Percentiles rank a stretch among this genome's conserved stretches.
Evolutionary conservation across 2,797 vertebrate species (phyloP).

Genomic region (Cuniculus paca): DNA sequence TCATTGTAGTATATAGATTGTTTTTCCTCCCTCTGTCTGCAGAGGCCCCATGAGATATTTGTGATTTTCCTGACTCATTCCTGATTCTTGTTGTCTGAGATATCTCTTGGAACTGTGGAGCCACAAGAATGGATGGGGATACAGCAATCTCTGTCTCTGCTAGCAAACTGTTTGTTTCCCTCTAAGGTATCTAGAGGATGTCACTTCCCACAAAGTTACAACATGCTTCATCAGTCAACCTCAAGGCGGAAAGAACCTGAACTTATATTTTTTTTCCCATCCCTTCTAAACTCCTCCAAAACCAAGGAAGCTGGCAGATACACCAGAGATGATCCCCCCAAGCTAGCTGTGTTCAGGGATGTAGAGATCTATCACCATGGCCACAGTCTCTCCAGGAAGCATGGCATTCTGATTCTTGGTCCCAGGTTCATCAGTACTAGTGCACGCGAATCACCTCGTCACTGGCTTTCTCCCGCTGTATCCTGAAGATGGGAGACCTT

Average conservation of each 20-base stretch:
- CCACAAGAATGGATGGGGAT: neutral
- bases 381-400: neutral
- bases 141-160: neutral
- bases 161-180: neutral
- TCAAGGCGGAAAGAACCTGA: neutral
- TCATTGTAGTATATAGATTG: neutral
- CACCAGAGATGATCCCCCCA: neutral
- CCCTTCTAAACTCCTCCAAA: neutral
- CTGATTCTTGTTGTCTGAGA: neutral
- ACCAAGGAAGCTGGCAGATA: neutral
- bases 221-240: neutral
- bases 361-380: neutral
- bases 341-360: neutral
- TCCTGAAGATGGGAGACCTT: neutral
- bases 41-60: neutral
- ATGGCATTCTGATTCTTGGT: neutral
- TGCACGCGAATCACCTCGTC: neutral
- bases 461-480: neutral
- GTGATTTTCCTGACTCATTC: neutral
- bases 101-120: neutral
- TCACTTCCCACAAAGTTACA: neutral
- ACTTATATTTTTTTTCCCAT: neutral
- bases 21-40: neutral
- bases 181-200: neutral
- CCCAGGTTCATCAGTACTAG: neutral